A percentile compares a stretch with the other conserved stretches of the same genome.
These are phyloP conservation scores for Polypedilum pembai DNA, from an alignment of 1,140 invertebrate species.

Conservation along the genomic window DNA sequence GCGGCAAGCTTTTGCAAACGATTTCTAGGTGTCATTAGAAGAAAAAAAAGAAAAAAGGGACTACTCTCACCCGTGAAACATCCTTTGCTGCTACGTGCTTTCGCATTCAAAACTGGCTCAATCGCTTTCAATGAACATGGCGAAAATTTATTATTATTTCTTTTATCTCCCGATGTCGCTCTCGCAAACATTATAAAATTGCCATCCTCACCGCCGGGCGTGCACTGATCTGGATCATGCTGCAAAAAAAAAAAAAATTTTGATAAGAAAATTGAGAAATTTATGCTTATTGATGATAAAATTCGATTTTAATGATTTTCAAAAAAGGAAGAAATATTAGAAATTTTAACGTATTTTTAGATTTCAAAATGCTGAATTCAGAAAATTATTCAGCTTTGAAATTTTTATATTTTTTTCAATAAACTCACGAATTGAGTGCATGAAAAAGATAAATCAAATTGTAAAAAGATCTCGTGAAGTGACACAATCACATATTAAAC, in stretches of 20 bases:
- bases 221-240: constrained; percentile 92
- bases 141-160: constrained; percentile 94
- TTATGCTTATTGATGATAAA: no score
- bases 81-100: constrained; percentile 79
- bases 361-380: no score
- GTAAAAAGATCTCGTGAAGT: no score
- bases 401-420: no score
- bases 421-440: no score
- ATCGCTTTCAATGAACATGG: constrained; percentile 89
- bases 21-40: neutral
- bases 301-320: no score
- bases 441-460: no score
- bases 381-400: no score
- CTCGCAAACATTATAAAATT: constrained; percentile 98
- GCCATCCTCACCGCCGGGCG: constrained; percentile 84
- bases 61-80: constrained; percentile 73
- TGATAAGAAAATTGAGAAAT: neutral
- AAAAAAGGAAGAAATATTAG: no score
- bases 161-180: constrained; percentile 91
- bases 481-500: no score
- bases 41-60: constrained; percentile 28
- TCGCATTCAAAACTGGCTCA: constrained; percentile 87
- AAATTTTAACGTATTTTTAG: no score
- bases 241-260: constrained; percentile 44
- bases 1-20: neutral